Evolutionary conservation across 35 echinoderm and acorn worm species (phyloP), one percentile per base, ranked within the genome.

Genomic region (Apostichopus parvimensis): DNA sequence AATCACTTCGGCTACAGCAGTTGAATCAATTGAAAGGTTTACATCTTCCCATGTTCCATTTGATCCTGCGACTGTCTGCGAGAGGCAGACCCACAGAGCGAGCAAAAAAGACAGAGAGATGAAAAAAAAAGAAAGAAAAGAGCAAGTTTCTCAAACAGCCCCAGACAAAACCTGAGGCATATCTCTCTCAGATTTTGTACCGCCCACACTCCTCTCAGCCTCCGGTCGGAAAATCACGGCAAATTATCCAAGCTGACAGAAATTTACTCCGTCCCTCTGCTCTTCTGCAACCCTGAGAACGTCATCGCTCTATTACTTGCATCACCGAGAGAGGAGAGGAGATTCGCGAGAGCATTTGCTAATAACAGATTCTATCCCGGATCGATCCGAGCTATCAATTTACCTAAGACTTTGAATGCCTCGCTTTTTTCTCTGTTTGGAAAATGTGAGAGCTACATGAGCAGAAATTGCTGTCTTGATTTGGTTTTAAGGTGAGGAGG

Each of bases 171-270:
- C 79, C 79, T 57, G 11, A n/a, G 55, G 79, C 34, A 57, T 57
- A 8, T 82, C 79, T 82, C 71, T 75, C 17, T 14, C 71, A 57
- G 79, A 82, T 22, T 82, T 54, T 82, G 79, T 45, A 82, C 79
- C 79, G 79, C 79, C 79, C 79, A 82, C 79, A 82, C 79, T 82
- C n/a, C 28, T 26, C 26, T 13, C 79, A 8, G 79, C 79, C 25
- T 57, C 21, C 79, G 79, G 79, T 53, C 15, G 25, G 14, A 57
- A 45, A 82, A 82, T 57, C 79, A 82, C 79, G 5, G 79, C 79
- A 82, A 82, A 82, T 82, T 82, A 82, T 34, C 55, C 79, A 5
- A 57, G 25, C 34, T 57, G 79, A 82, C 55, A 57, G 45, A 57
- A 82, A 53, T 82, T 8, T n/a, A 57, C 45, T 15, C 55, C 45